Base-by-base conservation (phyloP, 2,113 vertebrate species). In the Hydropotes inermis region DNA sequence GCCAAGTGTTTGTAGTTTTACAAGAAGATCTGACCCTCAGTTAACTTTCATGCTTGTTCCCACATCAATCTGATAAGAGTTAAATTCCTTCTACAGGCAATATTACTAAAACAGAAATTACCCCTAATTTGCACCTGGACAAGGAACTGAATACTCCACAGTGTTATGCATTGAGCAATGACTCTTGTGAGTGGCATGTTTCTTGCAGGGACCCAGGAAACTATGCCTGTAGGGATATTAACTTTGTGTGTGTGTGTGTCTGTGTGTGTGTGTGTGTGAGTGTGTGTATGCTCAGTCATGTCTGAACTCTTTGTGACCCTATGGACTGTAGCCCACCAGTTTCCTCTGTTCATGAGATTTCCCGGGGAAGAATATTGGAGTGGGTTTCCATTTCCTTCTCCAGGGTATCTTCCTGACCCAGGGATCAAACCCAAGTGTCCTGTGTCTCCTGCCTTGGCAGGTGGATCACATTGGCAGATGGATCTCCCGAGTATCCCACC, bases 41-140 rank as follows among this genome's bases (percentile, higher is more conserved):
- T 82, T 70, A 61, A 54, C 13, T 60, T 61, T 4, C 33, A 61
- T 17, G 30, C 23, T 76, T 76, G 13, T 50, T 96, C 27, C 61
- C 36, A 36, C 8, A 45, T 16, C 60, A 84, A 76, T 17, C n/a
- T 74, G 12, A 7, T 45, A 74, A 21, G 5, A 52, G 11, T 83
- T 74, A 52, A 92, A 88, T 74, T 36, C 21, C 11, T 15, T 61
- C 11, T 74, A 11, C 7, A 92, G 89, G 11, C 16, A 76, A 87
- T 1, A 28, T 54, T 93, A 96, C 45, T 83, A 83, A 93, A 57
- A 95, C 4, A 81, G 7, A 87, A 54, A 84, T 83, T n/a, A 54
- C 4, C 3, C 58, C 11, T 60, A 60, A 74, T 52, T 50, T 61
- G 21, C 43, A 16, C n/a, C 47, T 36, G 11, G 12, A 76, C 11